Conservation (phyloP, 2,113 vertebrate species). For the Archilochus colubris region DNA sequence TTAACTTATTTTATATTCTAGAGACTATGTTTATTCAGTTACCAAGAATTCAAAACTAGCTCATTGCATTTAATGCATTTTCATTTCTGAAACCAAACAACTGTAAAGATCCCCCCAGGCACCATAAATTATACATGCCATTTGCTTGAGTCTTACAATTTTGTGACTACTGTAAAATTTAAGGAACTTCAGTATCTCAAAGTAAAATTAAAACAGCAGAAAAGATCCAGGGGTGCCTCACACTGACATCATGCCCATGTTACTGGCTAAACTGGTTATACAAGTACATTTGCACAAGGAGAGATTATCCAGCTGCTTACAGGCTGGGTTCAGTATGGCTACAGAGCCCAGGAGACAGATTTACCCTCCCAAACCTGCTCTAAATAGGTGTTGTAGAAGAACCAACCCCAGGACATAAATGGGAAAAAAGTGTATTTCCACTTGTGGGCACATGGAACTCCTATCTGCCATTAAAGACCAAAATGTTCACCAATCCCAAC, state of each 20-base stretch:
- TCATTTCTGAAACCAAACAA: background rate
- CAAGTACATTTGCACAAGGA: background rate
- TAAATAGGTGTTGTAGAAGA: background rate
- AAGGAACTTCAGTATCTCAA: background rate
- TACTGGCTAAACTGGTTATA: background rate
- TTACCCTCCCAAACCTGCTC: background rate
- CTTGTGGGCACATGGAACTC: background rate
- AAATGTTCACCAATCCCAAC: background rate
- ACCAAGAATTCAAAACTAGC: background rate
- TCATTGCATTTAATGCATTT: background rate
- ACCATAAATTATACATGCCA: background rate
- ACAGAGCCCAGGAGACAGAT: background rate
- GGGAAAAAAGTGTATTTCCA: background rate
- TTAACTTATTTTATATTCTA: background rate
- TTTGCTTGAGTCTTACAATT: accelerated
- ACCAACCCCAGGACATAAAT: accelerated
- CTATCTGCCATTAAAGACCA: background rate
- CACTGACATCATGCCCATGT: background rate
- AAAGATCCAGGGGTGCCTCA: background rate
- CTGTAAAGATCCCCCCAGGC: background rate
- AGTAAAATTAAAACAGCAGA: background rate
- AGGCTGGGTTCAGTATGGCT: background rate
- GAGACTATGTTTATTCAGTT: background rate
- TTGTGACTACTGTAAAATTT: background rate
- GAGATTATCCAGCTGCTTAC: background rate